phyloP scores from a whole-genome alignment of 2,888 invertebrate genomes.

The Horisme vitalbata region DNA sequence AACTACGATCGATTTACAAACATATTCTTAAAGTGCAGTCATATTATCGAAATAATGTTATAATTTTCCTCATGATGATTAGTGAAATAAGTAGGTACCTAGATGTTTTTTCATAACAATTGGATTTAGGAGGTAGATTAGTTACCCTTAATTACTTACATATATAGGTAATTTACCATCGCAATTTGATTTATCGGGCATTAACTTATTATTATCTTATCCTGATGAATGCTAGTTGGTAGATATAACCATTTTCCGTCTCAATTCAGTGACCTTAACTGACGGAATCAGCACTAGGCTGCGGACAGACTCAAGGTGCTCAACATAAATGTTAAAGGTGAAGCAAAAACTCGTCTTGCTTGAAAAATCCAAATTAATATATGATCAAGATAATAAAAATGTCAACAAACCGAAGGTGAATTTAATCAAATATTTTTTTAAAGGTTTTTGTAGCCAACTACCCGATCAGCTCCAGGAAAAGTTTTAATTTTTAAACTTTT shows the following conservation, averaged over 20 bases:
- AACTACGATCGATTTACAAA: too few species aligned
- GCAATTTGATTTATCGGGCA: slow-evolving; percentile 57
- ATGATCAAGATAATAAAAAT: slow-evolving; percentile 53
- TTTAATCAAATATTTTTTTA: slow-evolving; percentile 28
- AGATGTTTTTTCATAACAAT: not conserved
- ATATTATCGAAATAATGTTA: too few species aligned
- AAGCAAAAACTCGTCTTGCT: slow-evolving; percentile 56
- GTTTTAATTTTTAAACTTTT: too few species aligned
- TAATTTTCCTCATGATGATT: too few species aligned
- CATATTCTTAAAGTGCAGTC: too few species aligned
- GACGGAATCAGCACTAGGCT: slow-evolving; percentile 48
- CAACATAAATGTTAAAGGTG: slow-evolving; percentile 56
- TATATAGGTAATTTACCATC: slow-evolving; percentile 22
- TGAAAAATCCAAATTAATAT: slow-evolving; percentile 41
- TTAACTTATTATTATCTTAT: slow-evolving; percentile 51
- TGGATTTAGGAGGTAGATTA: slow-evolving; percentile 3
- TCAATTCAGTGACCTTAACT: slow-evolving; percentile 59
- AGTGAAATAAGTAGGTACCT: too few species aligned
- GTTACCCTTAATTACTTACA: slow-evolving; percentile 12
- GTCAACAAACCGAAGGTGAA: slow-evolving; percentile 65
- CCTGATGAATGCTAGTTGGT: slow-evolving; percentile 37
- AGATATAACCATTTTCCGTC: slow-evolving; percentile 39
- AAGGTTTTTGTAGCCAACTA: too few species aligned
- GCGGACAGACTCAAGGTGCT: slow-evolving; percentile 54
- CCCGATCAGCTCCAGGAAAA: too few species aligned